Percentiles rank a stretch among this genome's conserved stretches.
These are phyloP conservation scores for Protonibea diacanthus DNA, from an alignment of 2,797 vertebrate species.

Conservation along the genomic window DNA sequence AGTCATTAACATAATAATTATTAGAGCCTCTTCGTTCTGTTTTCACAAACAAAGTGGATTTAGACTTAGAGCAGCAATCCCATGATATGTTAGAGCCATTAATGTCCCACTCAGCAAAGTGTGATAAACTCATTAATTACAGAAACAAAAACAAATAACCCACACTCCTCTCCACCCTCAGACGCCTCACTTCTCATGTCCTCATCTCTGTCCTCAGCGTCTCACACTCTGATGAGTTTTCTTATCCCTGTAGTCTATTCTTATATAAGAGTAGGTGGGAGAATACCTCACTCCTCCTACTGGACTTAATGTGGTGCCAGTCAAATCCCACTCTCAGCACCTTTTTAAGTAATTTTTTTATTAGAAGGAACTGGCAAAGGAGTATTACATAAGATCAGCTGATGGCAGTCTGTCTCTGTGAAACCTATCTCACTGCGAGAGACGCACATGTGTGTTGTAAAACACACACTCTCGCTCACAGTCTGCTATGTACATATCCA, in stretches of 20 bases:
- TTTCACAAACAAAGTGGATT: slow-evolving; percentile 1
- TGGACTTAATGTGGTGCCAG: slow-evolving; percentile 63
- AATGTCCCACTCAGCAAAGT: slow-evolving; percentile 28
- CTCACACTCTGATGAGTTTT: slow-evolving; percentile 56
- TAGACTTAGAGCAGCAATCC: neutral
- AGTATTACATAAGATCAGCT: slow-evolving; percentile 82
- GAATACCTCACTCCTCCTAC: slow-evolving; percentile 73
- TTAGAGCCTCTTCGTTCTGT: neutral
- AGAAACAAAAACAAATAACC: slow-evolving; percentile 52
- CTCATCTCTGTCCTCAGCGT: slow-evolving; percentile 33
- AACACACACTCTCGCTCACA: slow-evolving; percentile 46
- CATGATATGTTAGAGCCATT: slow-evolving; percentile 8
- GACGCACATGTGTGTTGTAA: slow-evolving; percentile 50
- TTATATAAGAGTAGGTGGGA: slow-evolving; percentile 79
- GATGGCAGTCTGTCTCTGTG: slow-evolving; percentile 60
- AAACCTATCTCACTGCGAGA: slow-evolving; percentile 48
- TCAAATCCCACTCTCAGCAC: slow-evolving; percentile 78
- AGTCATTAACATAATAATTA: neutral
- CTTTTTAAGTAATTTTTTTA: slow-evolving; percentile 72
- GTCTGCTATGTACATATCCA: slow-evolving; percentile 49
- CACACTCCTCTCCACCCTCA: slow-evolving; percentile 21
- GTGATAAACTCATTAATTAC: slow-evolving; percentile 37
- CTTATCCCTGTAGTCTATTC: slow-evolving; percentile 59
- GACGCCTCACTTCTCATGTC: slow-evolving; percentile 20
- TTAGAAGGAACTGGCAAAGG: slow-evolving; percentile 66